Base-by-base conservation (phyloP, 2,113 vertebrate genomes). In the Psettodes erumei region DNA sequence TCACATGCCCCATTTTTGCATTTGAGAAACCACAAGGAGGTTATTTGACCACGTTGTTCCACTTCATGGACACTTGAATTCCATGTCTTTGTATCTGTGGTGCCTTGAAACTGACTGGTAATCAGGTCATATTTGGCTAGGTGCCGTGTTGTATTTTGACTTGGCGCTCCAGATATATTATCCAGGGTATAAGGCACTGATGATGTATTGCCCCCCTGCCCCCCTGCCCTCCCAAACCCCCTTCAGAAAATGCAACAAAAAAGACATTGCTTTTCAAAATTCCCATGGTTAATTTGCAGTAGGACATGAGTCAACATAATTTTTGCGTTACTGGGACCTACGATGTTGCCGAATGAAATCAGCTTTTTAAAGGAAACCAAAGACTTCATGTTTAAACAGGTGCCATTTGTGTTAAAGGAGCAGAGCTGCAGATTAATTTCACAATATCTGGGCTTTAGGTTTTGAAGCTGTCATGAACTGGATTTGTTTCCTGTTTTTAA, bases 61-160 rank as follows among this genome's bases (percentile, higher is more conserved):
- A 59, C 33, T 1, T n/a, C 0, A 50, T 30, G 1, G 30, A 25
- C 4, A 6, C 16, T 27, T 37, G 16, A 2, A 4, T 23, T 38
- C 27, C 53, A 45, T 5, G 28, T 28, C 18, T 50, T 50, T 38
- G 12, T 8, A 71, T 37, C 78, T 65, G 0, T 59, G 59, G 71
- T 75, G 71, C 71, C 65, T 75, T 81, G 43, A 59, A 70, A 58
- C 50, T 43, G 35, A 51, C n/a, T 25, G 32, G 18, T 32, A 1
- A 7, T 73, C 70, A 48, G 43, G 40, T 63, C 4, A 38, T n/a
- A 66, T 67, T 23, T 60, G 67, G 33, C 38, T 38, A 37, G 35
- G 28, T 70, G 33, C 30, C 43, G 0, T 40, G 15, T 50, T 56
- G 23, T 9, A 3, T 7, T 40, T 53, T 64, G n/a, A 43, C 70